phyloP scores from a whole-genome alignment of 1,140 invertebrate genomes.

The Zophobas morio region DNA sequence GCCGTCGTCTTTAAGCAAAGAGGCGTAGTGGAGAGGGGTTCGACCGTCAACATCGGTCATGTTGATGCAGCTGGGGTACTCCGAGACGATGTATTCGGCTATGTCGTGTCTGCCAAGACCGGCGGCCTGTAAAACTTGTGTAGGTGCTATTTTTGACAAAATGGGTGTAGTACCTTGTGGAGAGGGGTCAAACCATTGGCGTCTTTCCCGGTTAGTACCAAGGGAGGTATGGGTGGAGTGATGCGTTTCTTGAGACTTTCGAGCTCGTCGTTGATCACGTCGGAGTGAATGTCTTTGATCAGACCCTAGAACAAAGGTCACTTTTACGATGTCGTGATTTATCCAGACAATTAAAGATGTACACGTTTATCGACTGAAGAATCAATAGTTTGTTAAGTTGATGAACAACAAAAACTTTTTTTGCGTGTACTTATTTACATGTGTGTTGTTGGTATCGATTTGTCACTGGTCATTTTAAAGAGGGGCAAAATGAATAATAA shows the following conservation, averaged over 20 bases:
- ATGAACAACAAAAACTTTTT: too few relatives aligned
- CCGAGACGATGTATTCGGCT: conserved; percentile 80
- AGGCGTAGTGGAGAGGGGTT: conserved; percentile 93
- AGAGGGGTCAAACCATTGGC: conserved; percentile 83
- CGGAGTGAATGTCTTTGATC: conserved; percentile 85
- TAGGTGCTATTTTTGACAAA: background rate
- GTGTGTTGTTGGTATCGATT: too few relatives aligned
- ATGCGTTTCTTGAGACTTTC: conserved; percentile 78
- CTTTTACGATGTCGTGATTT: background rate
- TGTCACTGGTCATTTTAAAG: too few relatives aligned
- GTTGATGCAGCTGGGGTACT: conserved; percentile 78
- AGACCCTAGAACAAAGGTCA: conserved; percentile 73
- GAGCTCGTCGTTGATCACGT: conserved; percentile 83
- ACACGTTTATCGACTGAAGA: conserved; percentile 5
- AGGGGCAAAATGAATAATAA: too few relatives aligned
- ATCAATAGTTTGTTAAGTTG: too few relatives aligned
- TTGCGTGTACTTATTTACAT: too few relatives aligned
- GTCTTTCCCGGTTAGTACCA: conserved; percentile 85
- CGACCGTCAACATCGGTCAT: conserved; percentile 85
- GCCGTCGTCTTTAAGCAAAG: conserved; percentile 80
- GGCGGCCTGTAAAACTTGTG: conserved; percentile 75
- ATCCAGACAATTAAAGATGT: too few relatives aligned
- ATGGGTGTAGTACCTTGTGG: conserved; percentile 78
- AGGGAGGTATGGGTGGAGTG: conserved; percentile 79
- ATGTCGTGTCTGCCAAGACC: conserved; percentile 83